Base-by-base conservation (phyloP, 2,113 vertebrate genomes). In the Corythoichthys haematopterus region DNA sequence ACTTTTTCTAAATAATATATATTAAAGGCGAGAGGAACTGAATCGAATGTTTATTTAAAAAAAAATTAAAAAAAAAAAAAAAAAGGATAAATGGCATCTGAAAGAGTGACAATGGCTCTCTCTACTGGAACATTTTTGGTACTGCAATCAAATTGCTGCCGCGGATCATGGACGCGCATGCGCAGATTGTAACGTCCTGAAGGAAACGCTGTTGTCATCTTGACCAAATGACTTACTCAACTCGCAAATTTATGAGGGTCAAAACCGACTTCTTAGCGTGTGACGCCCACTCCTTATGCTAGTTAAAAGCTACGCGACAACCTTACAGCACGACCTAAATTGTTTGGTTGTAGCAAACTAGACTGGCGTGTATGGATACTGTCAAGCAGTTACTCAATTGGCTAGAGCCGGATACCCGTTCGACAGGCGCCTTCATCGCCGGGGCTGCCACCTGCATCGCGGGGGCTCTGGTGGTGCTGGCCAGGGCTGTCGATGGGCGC, bases 381-480 rank as follows among this genome's bases (percentile, higher is more conserved):
- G 2, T 70, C 0, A 40, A 15, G 2, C 13, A 20, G 1, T 9
- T 71, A 4, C 0, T 74, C 3, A 51, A 9, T 20, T 68, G n/a
- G 35, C 1, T 10, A 51, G 8, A 76, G 53, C 9, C 75, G 36
- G 81, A 74, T 9, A 16, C 0, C 6, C 2, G 68, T 65, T 45
- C 20, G 2, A 9, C 80, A 0, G 70, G 35, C 6, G 65, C 38
- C 0, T 16, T 85, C 1, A 13, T 85, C 13, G 67, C 80, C 1
- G 57, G 57, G 0, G 70, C 68, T 0, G 66, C 69, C 0, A 58
- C 71, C 28, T 90, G 89, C 52, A 67, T 43, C 0, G 15, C 68
- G 1, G 76, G 81, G 2, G 76, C 66, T 0, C 4, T 85, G 52
- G 10, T 80, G 64, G 0, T 87, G 20, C 40, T 89, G 37, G 16